A percentile compares a stretch with the other conserved stretches of the same genome.
These are phyloP conservation scores for Dasyprocta punctata DNA, from an alignment of 2,113 vertebrate genomes.

Conservation along the genomic window DNA sequence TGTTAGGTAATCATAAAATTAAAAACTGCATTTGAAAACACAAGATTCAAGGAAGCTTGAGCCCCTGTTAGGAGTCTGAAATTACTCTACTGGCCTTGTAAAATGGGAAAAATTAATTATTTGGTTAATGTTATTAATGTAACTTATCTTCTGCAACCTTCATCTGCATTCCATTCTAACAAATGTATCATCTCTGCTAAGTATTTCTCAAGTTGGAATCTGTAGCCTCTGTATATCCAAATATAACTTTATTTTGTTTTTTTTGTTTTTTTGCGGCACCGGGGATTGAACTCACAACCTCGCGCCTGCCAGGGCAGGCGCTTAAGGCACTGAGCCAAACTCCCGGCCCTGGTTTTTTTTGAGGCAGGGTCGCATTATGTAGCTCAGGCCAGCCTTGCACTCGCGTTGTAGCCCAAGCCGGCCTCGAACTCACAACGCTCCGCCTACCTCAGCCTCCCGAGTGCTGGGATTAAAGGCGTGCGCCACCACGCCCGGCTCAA, in stretches of 20 bases:
- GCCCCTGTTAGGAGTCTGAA: neutral
- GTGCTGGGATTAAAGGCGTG: too few relatives aligned
- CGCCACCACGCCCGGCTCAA: too few relatives aligned
- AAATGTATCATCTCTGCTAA: neutral
- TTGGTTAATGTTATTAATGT: slow-evolving; percentile 30
- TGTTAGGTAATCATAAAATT: neutral
- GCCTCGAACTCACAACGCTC: too few relatives aligned
- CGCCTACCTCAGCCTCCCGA: too few relatives aligned
- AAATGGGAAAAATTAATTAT: neutral
- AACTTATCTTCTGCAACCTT: slow-evolving; percentile 15
- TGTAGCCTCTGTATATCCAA: neutral
- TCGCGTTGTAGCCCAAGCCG: too few relatives aligned
- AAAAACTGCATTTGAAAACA: slow-evolving; percentile 37
- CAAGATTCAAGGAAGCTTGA: neutral
- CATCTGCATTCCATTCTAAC: slow-evolving; percentile 9
- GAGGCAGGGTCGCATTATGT: too few relatives aligned
- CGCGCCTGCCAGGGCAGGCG: too few relatives aligned
- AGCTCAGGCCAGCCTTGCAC: too few relatives aligned
- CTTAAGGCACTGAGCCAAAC: too few relatives aligned
- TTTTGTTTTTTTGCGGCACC: too few relatives aligned
- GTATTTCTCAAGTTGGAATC: neutral
- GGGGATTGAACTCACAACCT: too few relatives aligned
- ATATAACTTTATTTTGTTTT: slow-evolving; percentile 23
- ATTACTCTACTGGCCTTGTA: neutral
- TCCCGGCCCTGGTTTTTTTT: too few relatives aligned